Evolutionary conservation across 2,113 vertebrate genomes (phyloP).

Genomic region (Notothenia rossii): DNA sequence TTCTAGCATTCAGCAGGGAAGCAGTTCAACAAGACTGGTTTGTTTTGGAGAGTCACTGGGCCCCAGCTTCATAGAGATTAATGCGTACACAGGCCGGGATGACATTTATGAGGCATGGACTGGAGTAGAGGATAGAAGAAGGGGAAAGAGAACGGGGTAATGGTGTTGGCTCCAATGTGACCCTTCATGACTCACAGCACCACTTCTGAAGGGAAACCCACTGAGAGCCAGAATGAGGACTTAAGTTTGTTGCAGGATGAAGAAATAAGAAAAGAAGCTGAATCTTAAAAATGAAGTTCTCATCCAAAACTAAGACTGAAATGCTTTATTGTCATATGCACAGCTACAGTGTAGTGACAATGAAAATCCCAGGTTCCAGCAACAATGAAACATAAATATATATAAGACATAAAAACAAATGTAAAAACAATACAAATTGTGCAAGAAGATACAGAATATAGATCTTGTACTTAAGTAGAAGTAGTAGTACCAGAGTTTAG

Average conservation of each 20-base stretch:
- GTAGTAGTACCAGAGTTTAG: too few species aligned
- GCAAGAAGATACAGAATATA: too few species aligned
- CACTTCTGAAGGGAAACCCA: conserved; percentile 24
- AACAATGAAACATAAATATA: too few species aligned
- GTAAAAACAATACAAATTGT: too few species aligned
- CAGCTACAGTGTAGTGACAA: too few species aligned
- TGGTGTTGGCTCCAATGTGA: conserved; percentile 58
- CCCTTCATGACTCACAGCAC: conserved; percentile 23
- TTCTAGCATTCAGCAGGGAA: conserved; percentile 72
- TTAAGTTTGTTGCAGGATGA: conserved; percentile 5
- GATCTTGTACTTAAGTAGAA: too few species aligned
- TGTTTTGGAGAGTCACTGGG: conserved; percentile 79
- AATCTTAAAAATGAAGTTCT: conserved; percentile 11
- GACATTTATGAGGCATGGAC: conserved; percentile 81
- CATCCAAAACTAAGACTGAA: conserved; percentile 18
- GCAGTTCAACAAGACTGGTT: conserved; percentile 76
- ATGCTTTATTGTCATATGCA: too few species aligned
- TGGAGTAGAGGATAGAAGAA: conserved; percentile 50
- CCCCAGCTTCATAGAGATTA: conserved; percentile 76
- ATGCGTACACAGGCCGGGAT: conserved; percentile 75
- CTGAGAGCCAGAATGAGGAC: conserved; percentile 22
- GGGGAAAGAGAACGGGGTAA: conserved; percentile 46
- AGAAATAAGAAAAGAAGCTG: conserved; percentile 2
- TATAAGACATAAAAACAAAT: too few species aligned
- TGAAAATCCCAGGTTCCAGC: too few species aligned